These are phyloP conservation scores for Syngnathus rostellatus DNA, from an alignment of 2,797 vertebrate genomes.

Conservation along the genomic window DNA sequence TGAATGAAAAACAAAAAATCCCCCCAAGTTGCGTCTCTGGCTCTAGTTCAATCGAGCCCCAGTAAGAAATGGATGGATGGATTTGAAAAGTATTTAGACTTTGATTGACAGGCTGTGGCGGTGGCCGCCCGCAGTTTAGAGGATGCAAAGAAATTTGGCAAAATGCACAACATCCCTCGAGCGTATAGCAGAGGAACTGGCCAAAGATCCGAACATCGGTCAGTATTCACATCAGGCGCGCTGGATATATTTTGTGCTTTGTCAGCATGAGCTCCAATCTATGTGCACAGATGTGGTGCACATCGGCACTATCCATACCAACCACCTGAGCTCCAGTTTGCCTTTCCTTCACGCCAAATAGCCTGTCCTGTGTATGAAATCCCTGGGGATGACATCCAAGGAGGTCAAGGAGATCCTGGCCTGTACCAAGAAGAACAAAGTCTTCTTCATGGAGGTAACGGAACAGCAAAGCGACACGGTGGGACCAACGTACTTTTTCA, in stretches of 20 bases:
- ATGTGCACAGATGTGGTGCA: slow-evolving; percentile 75
- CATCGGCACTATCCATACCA: slow-evolving; percentile 74
- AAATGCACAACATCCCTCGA: slow-evolving; percentile 62
- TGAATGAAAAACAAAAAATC: no score
- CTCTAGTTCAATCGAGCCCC: no score
- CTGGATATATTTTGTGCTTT: not conserved
- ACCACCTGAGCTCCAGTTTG: slow-evolving; percentile 63
- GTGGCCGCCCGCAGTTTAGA: slow-evolving; percentile 72
- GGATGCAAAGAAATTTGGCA: slow-evolving; percentile 72
- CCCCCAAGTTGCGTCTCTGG: no score
- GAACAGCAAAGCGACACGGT: not conserved
- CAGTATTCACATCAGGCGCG: slow-evolving; percentile 17
- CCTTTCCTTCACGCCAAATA: slow-evolving; percentile 74
- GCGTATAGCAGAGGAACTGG: slow-evolving; percentile 75
- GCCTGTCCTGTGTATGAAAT: slow-evolving; percentile 81
- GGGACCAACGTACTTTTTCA: not conserved
- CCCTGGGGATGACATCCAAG: slow-evolving; percentile 74
- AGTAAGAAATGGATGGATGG: not conserved
- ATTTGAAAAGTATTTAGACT: not conserved
- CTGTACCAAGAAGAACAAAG: slow-evolving; percentile 58
- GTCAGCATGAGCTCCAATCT: not conserved
- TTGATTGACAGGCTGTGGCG: slow-evolving; percentile 67
- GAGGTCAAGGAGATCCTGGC: slow-evolving; percentile 72
- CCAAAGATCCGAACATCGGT: slow-evolving; percentile 75
- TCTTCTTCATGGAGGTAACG: slow-evolving; percentile 85